Percentiles rank a stretch among this genome's conserved stretches.
phyloP scores from a whole-genome alignment of 2,113 vertebrate genomes.

The Hyla sarda region DNA sequence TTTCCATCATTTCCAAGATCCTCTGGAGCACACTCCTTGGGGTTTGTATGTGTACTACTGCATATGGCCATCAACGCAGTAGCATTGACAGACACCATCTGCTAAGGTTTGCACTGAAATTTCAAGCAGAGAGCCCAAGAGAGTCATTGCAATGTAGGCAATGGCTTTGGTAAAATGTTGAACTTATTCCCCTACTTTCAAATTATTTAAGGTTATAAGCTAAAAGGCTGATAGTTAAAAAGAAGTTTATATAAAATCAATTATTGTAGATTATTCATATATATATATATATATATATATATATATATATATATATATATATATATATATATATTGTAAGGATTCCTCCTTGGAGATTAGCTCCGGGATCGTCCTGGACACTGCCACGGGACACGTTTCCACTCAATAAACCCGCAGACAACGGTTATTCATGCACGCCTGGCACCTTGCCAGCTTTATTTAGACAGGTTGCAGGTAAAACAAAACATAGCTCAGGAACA shows the following conservation, averaged over 20 bases:
- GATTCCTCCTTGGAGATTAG: too few species aligned
- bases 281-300: neutral
- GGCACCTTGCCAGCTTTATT: too few species aligned
- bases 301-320: too few species aligned
- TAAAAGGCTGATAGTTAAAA: neutral
- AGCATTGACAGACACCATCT: conserved; percentile 18
- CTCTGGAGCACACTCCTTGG: neutral
- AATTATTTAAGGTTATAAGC: too few species aligned
- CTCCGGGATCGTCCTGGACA: too few species aligned
- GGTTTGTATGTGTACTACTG: neutral
- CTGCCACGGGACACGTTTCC: too few species aligned
- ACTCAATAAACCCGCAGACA: too few species aligned
- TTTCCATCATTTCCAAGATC: conserved; percentile 1
- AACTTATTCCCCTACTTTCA: neutral
- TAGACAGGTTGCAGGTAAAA: too few species aligned
- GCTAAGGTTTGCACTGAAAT: neutral
- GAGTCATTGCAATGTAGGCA: neutral
- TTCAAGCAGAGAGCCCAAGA: neutral
- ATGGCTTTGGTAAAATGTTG: neutral
- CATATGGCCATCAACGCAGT: conserved; percentile 10
- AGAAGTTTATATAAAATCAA: neutral
- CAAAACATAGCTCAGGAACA: too few species aligned
- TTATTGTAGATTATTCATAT: neutral
- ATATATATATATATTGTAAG: too few species aligned
- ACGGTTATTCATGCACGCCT: too few species aligned